Percentiles rank a stretch among this genome's conserved stretches.
phyloP scores from a whole-genome alignment of 2,797 vertebrate genomes.

The Gymnothorax javanicus region DNA sequence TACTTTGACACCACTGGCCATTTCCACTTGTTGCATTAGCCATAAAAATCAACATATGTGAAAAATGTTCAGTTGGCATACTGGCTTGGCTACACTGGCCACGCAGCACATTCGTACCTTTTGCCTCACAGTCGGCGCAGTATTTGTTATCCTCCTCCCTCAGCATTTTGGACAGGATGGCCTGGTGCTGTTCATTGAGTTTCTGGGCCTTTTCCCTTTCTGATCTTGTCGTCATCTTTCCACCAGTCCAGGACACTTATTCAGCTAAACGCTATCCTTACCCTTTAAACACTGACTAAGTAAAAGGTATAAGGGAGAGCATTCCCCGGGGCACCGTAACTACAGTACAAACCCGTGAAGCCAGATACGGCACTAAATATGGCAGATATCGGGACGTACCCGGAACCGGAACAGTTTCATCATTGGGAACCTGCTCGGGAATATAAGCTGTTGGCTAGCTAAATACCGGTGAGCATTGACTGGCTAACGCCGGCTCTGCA shows the following conservation, averaged over 20 bases:
- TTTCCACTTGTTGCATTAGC: conserved; percentile 19
- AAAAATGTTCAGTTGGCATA: neutral
- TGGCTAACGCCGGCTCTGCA: too few relatives aligned
- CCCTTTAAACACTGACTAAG: conserved; percentile 47
- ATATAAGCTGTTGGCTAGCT: neutral
- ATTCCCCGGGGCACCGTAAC: conserved; percentile 28
- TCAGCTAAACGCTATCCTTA: conserved; percentile 31
- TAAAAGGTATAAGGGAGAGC: conserved; percentile 25
- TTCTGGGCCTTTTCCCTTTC: conserved; percentile 96
- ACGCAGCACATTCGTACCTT: conserved; percentile 72
- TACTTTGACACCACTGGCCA: neutral
- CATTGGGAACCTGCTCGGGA: conserved; percentile 44
- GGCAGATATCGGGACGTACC: conserved; percentile 59
- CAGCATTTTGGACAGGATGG: conserved; percentile 94
- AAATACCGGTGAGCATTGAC: neutral
- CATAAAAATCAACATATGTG: neutral
- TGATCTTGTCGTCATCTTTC: conserved; percentile 90
- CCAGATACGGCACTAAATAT: conserved; percentile 12
- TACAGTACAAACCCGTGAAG: conserved; percentile 6
- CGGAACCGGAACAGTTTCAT: conserved; percentile 72
- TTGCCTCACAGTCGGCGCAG: conserved; percentile 98
- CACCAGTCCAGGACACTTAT: conserved; percentile 37
- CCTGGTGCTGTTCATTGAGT: conserved; percentile 98
- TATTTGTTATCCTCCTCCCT: conserved; percentile 98
- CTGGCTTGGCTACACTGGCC: neutral